A percentile compares a stretch with the other conserved stretches of the same genome.
Conservation (phyloP, 2,888 invertebrate genomes). For the Cremastinae sp. region DNA sequence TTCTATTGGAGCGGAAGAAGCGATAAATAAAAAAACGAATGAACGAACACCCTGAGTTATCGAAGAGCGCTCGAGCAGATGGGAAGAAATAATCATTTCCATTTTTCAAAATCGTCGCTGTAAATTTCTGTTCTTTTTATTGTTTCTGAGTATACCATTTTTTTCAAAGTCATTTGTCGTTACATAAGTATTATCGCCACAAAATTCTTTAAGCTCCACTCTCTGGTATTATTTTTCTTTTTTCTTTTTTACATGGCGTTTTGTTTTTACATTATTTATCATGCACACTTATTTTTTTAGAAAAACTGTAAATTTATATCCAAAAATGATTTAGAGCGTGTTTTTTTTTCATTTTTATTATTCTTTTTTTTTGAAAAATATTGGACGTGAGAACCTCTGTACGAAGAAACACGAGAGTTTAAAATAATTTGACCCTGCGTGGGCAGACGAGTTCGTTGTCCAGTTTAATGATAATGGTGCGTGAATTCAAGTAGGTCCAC, state of each 20-base stretch:
- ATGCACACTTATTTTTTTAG: no score
- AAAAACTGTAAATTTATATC: no score
- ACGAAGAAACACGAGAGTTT: constrained; percentile 26
- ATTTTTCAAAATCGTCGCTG: not conserved
- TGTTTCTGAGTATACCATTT: no score
- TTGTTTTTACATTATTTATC: no score
- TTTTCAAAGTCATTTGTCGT: not conserved
- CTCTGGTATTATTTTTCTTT: no score
- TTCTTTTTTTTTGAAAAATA: constrained; percentile 4
- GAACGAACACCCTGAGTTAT: constrained; percentile 20
- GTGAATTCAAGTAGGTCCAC: constrained; percentile 43
- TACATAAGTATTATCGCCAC: not conserved
- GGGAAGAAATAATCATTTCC: constrained; percentile 2
- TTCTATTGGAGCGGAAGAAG: constrained; percentile 52
- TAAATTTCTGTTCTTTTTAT: not conserved
- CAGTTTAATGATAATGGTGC: constrained; percentile 29
- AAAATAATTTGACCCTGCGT: constrained; percentile 50
- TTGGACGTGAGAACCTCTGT: constrained; percentile 37
- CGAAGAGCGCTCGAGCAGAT: constrained; percentile 34
- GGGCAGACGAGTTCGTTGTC: constrained; percentile 27
- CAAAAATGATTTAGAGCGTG: no score
- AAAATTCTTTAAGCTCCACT: no score
- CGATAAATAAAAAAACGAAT: constrained; percentile 26
- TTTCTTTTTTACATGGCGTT: no score
- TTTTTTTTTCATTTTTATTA: not conserved